These are phyloP conservation scores for Pitangus sulphuratus DNA, from an alignment of 2,797 vertebrate genomes.

Conservation along the genomic window DNA sequence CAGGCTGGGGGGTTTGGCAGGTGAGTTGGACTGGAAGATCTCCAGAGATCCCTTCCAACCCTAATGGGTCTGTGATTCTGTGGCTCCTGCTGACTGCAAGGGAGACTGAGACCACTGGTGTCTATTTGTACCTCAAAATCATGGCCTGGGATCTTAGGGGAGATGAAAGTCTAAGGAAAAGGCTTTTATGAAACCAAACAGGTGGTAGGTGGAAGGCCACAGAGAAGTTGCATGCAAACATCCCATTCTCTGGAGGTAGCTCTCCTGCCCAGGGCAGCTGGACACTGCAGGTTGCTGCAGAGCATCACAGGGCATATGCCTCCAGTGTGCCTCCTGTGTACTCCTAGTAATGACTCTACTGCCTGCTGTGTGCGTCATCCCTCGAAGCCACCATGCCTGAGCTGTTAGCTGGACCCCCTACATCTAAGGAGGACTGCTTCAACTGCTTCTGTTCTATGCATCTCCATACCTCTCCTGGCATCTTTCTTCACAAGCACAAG, in stretches of 20 bases:
- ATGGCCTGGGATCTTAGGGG: neutral
- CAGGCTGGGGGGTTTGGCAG: neutral
- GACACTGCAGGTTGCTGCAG: accelerated
- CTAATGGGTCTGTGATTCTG: neutral
- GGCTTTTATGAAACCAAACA: neutral
- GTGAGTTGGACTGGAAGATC: neutral
- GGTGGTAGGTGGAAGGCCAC: neutral
- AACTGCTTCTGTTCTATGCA: neutral
- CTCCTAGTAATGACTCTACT: neutral
- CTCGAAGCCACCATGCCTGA: accelerated
- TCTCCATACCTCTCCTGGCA: neutral
- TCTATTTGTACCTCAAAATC: neutral
- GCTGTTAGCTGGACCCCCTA: neutral
- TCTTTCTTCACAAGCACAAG: neutral
- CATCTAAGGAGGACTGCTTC: neutral
- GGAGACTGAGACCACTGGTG: neutral
- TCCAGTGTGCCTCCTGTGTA: accelerated
- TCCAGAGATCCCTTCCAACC: neutral
- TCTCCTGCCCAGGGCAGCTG: neutral
- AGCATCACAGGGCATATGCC: accelerated
- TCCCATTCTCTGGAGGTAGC: neutral
- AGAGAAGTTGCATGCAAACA: neutral
- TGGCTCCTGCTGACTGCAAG: neutral
- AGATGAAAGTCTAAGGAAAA: neutral
- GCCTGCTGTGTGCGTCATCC: neutral